These are phyloP conservation scores for Sialis lutaria DNA, from an alignment of 2,888 invertebrate species.

Conservation along the genomic window DNA sequence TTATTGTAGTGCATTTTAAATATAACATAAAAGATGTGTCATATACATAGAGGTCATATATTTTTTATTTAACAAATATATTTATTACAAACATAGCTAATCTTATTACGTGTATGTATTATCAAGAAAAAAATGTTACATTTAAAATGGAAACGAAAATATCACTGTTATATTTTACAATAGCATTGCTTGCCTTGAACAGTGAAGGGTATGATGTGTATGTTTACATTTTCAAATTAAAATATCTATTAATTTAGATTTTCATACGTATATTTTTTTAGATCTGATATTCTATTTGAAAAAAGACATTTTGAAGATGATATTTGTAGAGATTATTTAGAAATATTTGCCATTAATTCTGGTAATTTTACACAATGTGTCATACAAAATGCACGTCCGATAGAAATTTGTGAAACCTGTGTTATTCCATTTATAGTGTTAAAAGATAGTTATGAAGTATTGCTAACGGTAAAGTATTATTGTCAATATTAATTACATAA, in stretches of 20 bases:
- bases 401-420: constrained; percentile 41
- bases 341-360: constrained; percentile 1
- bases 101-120: too few relatives aligned
- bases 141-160: too few relatives aligned
- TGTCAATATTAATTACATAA: background rate
- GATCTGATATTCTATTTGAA: background rate
- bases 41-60: too few relatives aligned
- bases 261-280: background rate
- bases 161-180: too few relatives aligned
- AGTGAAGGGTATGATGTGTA: too few relatives aligned
- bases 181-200: too few relatives aligned
- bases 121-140: too few relatives aligned
- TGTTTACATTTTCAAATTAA: too few relatives aligned
- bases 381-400: constrained; percentile 38
- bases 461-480: constrained; percentile 22
- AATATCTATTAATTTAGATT: background rate
- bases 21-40: too few relatives aligned
- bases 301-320: background rate
- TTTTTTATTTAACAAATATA: too few relatives aligned
- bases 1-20: too few relatives aligned
- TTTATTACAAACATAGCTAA: too few relatives aligned
- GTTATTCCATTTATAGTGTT: constrained; percentile 33
- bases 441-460: constrained; percentile 29
- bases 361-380: constrained; percentile 41
- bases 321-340: background rate